phyloP scores from a whole-genome alignment of 2,888 invertebrate genomes.

The Athetis lepigone region DNA sequence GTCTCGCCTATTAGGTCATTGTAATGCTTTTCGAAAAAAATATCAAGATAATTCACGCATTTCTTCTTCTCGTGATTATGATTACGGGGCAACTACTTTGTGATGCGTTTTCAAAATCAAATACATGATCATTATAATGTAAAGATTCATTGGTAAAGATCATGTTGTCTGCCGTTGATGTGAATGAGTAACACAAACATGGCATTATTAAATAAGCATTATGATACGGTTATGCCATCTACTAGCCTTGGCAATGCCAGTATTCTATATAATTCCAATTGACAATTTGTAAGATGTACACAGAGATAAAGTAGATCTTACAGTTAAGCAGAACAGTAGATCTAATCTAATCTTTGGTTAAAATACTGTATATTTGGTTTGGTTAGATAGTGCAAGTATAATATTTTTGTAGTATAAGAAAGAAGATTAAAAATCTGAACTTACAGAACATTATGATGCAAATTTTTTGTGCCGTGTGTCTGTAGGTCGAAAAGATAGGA shows the following conservation, averaged over 20 bases:
- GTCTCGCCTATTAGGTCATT: too few species aligned
- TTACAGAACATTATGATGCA: constrained; percentile 85
- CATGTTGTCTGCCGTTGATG: constrained; percentile 19
- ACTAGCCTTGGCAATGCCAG: not conserved
- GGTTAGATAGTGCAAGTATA: not conserved
- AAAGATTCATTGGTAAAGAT: too few species aligned
- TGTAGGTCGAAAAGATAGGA: constrained; percentile 93
- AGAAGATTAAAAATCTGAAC: constrained; percentile 56
- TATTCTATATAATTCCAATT: constrained; percentile 7
- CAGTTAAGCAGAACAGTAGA: constrained; percentile 21
- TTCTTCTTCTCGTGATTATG: not conserved
- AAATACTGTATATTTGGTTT: constrained; percentile 6
- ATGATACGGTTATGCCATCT: not conserved
- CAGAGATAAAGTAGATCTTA: constrained; percentile 22
- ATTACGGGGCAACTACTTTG: not conserved
- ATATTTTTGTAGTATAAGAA: not conserved
- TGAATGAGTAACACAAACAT: constrained; percentile 17
- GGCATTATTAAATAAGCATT: constrained; percentile 13
- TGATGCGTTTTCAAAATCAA: constrained; percentile 2
- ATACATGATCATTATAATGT: constrained; percentile 2
- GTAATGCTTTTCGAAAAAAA: too few species aligned
- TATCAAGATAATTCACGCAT: not conserved
- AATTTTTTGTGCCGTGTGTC: constrained; percentile 84
- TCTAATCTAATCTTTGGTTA: constrained; percentile 18
- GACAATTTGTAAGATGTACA: not conserved